A percentile compares a stretch with the other conserved stretches of the same genome.
Evolutionary conservation across 2,113 vertebrate species (phyloP).

Genomic region (Oreochromis aureus): DNA sequence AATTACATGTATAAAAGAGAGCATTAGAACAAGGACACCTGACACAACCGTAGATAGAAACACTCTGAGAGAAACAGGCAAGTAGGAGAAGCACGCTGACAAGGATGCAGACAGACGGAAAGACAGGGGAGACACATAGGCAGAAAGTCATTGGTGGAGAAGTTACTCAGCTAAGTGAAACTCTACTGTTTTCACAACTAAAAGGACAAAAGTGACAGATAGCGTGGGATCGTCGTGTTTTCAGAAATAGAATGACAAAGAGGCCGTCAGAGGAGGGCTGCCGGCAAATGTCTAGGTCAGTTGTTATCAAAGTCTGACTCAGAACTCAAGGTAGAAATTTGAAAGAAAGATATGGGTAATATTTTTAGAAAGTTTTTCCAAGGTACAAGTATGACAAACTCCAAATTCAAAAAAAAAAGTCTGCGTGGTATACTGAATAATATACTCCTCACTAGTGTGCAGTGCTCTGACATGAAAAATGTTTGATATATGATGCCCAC

Average conservation of each 20-base stretch:
- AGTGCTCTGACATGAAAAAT: not conserved
- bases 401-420: not conserved
- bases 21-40: not conserved
- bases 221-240: conserved; percentile 41
- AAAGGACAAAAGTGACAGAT: conserved; percentile 45
- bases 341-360: not conserved
- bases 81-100: not conserved
- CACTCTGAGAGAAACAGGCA: not conserved
- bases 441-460: not conserved
- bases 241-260: conserved; percentile 19
- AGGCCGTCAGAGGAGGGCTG: conserved; percentile 3
- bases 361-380: conserved; percentile 28
- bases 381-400: conserved; percentile 10
- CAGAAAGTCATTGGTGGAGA: conserved; percentile 24
- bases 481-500: not conserved
- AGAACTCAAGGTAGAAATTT: not conserved
- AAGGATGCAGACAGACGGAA: conserved; percentile 19
- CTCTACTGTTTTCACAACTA: not conserved
- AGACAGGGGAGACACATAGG: conserved; percentile 11
- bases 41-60: not conserved
- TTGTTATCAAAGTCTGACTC: conserved; percentile 25
- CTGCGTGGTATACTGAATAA: not conserved
- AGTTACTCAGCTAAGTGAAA: conserved; percentile 42
- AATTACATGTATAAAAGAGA: conserved; percentile 17
- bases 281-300: conserved; percentile 38